These are phyloP conservation scores for Dromococcyx pavoninus DNA, from an alignment of 2,797 vertebrate genomes.

Conservation along the genomic window DNA sequence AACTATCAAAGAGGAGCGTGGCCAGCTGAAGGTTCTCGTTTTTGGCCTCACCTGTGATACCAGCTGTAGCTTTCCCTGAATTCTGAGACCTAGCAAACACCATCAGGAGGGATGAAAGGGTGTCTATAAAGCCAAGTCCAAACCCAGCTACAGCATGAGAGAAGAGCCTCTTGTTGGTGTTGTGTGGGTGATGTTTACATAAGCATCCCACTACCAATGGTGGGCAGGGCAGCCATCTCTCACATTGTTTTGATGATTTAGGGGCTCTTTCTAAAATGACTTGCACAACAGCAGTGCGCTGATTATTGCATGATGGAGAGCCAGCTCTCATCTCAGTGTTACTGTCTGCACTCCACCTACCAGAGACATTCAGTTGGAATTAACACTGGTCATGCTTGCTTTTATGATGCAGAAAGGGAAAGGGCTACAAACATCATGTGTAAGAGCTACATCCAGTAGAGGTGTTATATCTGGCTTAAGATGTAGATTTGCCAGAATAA, in stretches of 20 bases:
- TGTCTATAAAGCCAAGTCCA: neutral
- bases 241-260: neutral
- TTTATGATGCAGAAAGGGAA: neutral
- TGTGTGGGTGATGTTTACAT: fast-evolving
- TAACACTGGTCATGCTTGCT: neutral
- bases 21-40: neutral
- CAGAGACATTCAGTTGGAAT: neutral
- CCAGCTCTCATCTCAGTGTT: neutral
- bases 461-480: neutral
- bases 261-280: fast-evolving
- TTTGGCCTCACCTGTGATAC: neutral
- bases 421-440: neutral
- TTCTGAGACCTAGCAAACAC: neutral
- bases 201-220: neutral
- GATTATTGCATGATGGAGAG: neutral
- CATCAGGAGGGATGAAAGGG: neutral
- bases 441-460: neutral
- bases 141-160: neutral
- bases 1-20: neutral
- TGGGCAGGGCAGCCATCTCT: neutral
- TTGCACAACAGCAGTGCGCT: neutral
- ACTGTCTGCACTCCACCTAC: neutral
- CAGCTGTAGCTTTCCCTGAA: neutral
- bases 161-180: neutral
- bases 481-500: neutral